Evolutionary conservation across 2,113 vertebrate genomes (phyloP).

Genomic region (Chionis minor): DNA sequence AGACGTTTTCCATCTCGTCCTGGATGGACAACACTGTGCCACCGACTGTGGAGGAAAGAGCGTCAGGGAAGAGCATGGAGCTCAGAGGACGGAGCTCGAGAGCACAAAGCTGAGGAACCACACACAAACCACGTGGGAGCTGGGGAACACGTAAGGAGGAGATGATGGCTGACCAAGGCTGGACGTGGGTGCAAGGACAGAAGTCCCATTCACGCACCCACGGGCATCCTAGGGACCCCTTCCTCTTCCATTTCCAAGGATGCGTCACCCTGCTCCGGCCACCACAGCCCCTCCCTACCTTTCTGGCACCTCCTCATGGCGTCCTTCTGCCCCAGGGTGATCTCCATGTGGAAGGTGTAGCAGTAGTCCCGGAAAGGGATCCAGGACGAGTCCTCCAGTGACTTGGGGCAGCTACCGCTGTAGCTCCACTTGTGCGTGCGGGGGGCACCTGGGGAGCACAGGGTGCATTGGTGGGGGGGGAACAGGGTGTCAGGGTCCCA

Average conservation of each 20-base stretch:
- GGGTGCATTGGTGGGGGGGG: fast-evolving
- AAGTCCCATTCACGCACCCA: background rate
- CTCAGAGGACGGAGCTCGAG: background rate
- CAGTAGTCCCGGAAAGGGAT: conserved; percentile 92
- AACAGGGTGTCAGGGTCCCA: background rate
- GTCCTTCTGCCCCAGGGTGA: conserved; percentile 83
- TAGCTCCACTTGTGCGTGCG: conserved; percentile 78
- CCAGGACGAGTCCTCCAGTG: conserved; percentile 86
- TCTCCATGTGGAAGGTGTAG: conserved; percentile 93
- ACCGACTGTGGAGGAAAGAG: conserved; percentile 75
- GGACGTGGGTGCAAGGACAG: fast-evolving
- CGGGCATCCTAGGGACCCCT: background rate
- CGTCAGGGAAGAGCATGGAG: background rate
- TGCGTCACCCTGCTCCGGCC: background rate
- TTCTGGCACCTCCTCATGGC: conserved; percentile 84
- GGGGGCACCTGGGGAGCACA: conserved; percentile 47
- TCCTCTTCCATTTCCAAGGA: background rate
- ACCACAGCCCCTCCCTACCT: conserved; percentile 70
- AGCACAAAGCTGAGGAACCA: background rate
- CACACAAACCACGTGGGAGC: fast-evolving
- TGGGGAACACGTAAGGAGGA: background rate
- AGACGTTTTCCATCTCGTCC: conserved; percentile 92
- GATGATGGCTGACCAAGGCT: background rate
- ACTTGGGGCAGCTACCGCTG: conserved; percentile 85
- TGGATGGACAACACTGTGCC: conserved; percentile 88